phyloP scores from a whole-genome alignment of 2,888 invertebrate species.

The Scaptomyza reducta region DNA sequence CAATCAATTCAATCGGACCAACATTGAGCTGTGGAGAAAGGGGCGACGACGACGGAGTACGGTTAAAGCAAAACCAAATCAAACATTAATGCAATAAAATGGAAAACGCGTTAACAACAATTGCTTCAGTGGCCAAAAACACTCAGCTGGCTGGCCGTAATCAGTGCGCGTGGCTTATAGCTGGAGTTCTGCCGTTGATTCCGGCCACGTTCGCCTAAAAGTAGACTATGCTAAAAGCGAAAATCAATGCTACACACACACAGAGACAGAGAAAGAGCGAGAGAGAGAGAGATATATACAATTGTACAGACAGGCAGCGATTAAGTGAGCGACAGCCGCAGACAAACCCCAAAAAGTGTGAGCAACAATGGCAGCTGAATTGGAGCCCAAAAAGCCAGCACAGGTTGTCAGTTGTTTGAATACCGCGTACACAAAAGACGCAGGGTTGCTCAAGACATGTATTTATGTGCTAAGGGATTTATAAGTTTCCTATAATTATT shows the following conservation, averaged over 20 bases:
- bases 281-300: conserved; percentile 4
- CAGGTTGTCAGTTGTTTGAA: conserved; percentile 27
- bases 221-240: conserved; percentile 68
- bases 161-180: conserved; percentile 6
- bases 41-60: background rate
- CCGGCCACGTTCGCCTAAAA: conserved; percentile 49
- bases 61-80: conserved; percentile 69
- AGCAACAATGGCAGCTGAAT: conserved; percentile 39
- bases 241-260: conserved; percentile 61
- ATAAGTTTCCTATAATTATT: too few species aligned
- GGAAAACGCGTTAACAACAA: conserved; percentile 81
- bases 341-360: conserved; percentile 43
- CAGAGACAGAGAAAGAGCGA: conserved; percentile 19
- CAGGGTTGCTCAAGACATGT: background rate
- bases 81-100: conserved; percentile 82
- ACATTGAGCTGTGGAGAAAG: conserved; percentile 30
- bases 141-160: conserved; percentile 37
- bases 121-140: conserved; percentile 65
- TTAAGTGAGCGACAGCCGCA: conserved; percentile 71
- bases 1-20: conserved; percentile 69
- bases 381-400: conserved; percentile 19
- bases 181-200: conserved; percentile 7
- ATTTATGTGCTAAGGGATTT: too few species aligned
- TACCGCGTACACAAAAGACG: background rate
- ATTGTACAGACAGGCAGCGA: conserved; percentile 35